These are phyloP conservation scores for Tapera naevia DNA, from an alignment of 2,797 vertebrate species.

Conservation along the genomic window DNA sequence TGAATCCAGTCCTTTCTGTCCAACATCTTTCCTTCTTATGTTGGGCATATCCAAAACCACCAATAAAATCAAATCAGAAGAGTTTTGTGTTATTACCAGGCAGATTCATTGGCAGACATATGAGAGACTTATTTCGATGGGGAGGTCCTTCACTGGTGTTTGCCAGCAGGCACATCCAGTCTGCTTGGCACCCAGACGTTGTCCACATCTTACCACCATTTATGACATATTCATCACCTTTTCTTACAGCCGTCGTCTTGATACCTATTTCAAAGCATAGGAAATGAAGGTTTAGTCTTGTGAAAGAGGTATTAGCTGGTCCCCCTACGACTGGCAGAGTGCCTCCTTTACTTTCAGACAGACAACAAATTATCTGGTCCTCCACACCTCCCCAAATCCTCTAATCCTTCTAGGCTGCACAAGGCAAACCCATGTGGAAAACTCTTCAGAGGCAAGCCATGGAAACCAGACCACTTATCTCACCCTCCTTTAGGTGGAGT, in stretches of 20 bases:
- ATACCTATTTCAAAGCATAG: slow-evolving; percentile 75
- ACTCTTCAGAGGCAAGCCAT: background rate
- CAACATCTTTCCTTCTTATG: background rate
- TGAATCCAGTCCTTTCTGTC: background rate
- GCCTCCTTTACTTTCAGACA: background rate
- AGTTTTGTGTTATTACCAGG: slow-evolving; percentile 73
- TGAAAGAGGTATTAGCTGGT: background rate
- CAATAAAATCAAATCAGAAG: background rate
- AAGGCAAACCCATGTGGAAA: background rate
- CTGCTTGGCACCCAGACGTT: slow-evolving; percentile 81
- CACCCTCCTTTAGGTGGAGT: background rate
- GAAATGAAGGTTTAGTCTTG: background rate
- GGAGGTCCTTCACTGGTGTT: slow-evolving; percentile 81
- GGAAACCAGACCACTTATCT: background rate
- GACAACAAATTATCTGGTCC: background rate
- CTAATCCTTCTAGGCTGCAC: background rate
- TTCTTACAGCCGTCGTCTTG: slow-evolving; percentile 82
- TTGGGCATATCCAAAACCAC: background rate
- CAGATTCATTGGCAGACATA: slow-evolving; percentile 86
- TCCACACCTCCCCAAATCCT: background rate
- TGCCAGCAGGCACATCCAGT: slow-evolving; percentile 88
- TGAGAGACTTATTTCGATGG: slow-evolving; percentile 86
- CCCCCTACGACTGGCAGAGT: background rate
- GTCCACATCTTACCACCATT: slow-evolving; percentile 90
- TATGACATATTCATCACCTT: slow-evolving; percentile 82